Percentiles rank a stretch among this genome's conserved stretches.
These are phyloP conservation scores for Chionomys nivalis DNA, from an alignment of 2,113 vertebrate species.

Conservation along the genomic window DNA sequence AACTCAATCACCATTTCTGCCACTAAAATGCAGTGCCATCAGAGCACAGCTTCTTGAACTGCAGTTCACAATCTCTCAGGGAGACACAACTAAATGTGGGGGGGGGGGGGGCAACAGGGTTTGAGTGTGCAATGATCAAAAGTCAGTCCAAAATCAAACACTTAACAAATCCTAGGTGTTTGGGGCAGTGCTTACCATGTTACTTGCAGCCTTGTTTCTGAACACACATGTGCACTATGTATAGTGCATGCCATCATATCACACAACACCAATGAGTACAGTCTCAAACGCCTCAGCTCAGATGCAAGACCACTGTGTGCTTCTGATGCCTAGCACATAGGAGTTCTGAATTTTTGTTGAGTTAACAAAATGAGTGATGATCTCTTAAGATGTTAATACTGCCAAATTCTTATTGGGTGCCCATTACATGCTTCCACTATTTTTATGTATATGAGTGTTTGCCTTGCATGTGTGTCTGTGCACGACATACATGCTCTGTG, in stretches of 20 bases:
- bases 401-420: background rate
- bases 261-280: background rate
- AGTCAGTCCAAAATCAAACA: background rate
- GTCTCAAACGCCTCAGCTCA: background rate
- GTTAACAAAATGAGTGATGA: constrained; percentile 8
- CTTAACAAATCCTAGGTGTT: background rate
- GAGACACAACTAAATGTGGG: background rate
- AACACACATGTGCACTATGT: background rate
- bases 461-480: background rate
- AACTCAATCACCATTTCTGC: constrained; percentile 4
- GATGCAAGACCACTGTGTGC: background rate
- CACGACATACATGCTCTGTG: background rate
- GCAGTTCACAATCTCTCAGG: background rate
- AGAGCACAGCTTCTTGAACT: background rate
- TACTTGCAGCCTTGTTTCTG: background rate
- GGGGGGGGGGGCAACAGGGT: background rate
- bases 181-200: background rate
- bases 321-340: background rate
- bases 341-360: background rate
- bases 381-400: background rate
- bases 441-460: background rate
- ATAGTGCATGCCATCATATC: background rate
- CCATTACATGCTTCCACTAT: background rate
- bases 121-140: background rate
- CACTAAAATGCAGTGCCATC: constrained; percentile 20